A percentile compares a stretch with the other conserved stretches of the same genome.
phyloP scores from a whole-genome alignment of 2,888 invertebrate species.

The Scaptomyza reducta region DNA sequence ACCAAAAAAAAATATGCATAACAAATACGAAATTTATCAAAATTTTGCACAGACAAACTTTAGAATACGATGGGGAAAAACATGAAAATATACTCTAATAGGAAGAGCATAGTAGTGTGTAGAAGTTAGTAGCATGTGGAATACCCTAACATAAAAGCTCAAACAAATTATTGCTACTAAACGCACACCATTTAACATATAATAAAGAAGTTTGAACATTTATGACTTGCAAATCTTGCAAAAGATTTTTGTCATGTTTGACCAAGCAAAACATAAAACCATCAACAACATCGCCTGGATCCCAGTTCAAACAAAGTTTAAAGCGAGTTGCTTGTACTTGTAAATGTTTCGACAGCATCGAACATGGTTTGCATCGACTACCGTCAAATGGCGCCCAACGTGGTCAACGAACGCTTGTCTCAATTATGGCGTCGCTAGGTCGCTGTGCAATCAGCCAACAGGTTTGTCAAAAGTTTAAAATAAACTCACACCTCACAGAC shows the following conservation, averaged over 20 bases:
- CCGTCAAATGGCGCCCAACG: conserved; percentile 14
- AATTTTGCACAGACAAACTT: conserved; percentile 45
- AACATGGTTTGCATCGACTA: neutral
- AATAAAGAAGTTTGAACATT: too few species aligned
- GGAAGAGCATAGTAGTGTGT: too few species aligned
- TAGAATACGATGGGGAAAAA: neutral
- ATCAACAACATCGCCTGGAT: neutral
- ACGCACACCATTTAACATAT: too few species aligned
- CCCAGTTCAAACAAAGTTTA: neutral
- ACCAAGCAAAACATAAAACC: neutral
- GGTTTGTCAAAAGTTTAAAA: conserved; percentile 20
- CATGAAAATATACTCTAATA: neutral
- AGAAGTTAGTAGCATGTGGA: too few species aligned
- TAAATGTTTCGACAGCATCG: neutral
- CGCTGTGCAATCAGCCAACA: conserved; percentile 10
- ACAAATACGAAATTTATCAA: conserved; percentile 53
- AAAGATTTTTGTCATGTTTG: too few species aligned
- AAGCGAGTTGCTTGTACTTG: neutral
- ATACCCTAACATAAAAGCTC: too few species aligned
- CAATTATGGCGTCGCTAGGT: neutral
- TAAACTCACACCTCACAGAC: conserved; percentile 3
- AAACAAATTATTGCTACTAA: too few species aligned
- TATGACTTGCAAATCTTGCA: too few species aligned
- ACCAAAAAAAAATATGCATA: conserved; percentile 40
- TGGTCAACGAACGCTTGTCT: conserved; percentile 1